Conservation (phyloP, 1,140 invertebrate genomes). For the Octopus sinensis region DNA sequence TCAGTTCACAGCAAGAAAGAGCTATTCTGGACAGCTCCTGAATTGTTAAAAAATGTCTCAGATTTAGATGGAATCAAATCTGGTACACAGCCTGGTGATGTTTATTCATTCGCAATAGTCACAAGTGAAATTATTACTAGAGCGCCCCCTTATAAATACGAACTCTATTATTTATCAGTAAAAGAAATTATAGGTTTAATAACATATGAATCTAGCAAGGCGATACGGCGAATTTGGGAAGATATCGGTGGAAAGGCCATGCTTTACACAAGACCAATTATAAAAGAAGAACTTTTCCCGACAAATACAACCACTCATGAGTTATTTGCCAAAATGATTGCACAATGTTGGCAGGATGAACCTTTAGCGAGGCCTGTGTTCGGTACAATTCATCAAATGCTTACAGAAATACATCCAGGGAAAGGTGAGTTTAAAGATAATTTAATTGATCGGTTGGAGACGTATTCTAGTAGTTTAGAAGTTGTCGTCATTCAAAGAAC, state of each 20-base stretch:
- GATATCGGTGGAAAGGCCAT: not conserved
- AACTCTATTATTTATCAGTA: constrained; percentile 20
- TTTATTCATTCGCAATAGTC: constrained; percentile 68
- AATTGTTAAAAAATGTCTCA: constrained; percentile 67
- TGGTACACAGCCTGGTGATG: constrained; percentile 83
- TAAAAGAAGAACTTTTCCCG: constrained; percentile 4
- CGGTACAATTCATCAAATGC: constrained; percentile 20
- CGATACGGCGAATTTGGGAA: not conserved
- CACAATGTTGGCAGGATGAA: constrained; percentile 16
- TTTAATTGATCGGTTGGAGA: constrained; percentile 67
- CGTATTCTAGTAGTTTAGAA: constrained; percentile 88
- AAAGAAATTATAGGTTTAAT: constrained; percentile 26
- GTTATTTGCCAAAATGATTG: constrained; percentile 26
- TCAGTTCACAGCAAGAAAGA: not conserved
- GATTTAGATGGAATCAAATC: constrained; percentile 37
- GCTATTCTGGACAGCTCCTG: constrained; percentile 85
- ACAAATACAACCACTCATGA: constrained; percentile 25
- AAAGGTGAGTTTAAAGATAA: constrained; percentile 39
- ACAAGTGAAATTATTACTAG: constrained; percentile 28
- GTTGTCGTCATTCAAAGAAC: constrained; percentile 82
- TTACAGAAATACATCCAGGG: constrained; percentile 32
- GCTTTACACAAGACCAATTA: not conserved
- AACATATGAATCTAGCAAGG: constrained; percentile 21
- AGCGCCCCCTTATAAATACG: constrained; percentile 28
- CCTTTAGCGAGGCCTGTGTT: constrained; percentile 27